Conservation (phyloP, 2,113 vertebrate species). For the Loxodonta africana region DNA sequence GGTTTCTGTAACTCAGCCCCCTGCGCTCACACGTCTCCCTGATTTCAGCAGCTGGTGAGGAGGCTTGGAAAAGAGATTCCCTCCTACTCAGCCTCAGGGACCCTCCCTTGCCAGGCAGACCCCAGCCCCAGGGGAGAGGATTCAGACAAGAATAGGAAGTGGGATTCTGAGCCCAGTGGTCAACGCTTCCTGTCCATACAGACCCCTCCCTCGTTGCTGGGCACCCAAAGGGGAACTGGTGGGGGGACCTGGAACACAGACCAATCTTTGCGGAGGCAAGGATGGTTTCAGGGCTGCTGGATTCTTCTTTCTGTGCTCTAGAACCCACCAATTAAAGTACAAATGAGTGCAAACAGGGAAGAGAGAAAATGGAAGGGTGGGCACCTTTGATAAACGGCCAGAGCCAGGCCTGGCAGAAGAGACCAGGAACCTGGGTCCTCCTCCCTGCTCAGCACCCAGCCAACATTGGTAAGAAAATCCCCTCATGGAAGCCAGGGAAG, state of each 20-base stretch:
- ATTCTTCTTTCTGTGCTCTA: neutral
- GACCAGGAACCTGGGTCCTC: neutral
- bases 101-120: neutral
- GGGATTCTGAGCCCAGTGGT: neutral
- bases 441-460: neutral
- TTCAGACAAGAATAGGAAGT: neutral
- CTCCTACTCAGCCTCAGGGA: neutral
- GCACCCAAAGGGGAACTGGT: neutral
- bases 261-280: neutral
- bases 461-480: too few relatives aligned
- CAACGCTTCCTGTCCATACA: neutral
- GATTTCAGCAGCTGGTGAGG: neutral
- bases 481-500: neutral
- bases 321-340: neutral
- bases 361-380: neutral
- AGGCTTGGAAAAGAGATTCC: neutral
- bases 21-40: neutral
- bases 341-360: neutral
- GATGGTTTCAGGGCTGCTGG: neutral
- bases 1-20: neutral
- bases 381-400: neutral
- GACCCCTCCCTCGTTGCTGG: neutral
- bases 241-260: neutral
- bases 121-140: neutral
- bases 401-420: neutral